A percentile compares a stretch with the other conserved stretches of the same genome.
These are phyloP conservation scores for Zygaena filipendulae DNA, from an alignment of 2,888 invertebrate species.

Conservation along the genomic window DNA sequence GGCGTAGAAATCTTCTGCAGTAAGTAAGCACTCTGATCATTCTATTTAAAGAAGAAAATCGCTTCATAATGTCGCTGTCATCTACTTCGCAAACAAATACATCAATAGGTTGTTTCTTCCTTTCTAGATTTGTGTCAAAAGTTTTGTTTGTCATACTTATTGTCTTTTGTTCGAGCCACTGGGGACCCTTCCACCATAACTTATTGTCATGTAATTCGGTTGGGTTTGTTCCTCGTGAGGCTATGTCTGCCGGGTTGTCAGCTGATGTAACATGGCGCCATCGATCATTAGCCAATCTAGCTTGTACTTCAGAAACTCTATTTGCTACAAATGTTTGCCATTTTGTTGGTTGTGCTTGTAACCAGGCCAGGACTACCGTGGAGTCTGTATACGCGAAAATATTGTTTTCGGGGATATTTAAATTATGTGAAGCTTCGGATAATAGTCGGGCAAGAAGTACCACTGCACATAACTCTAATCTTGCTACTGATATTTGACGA, in stretches of 20 bases:
- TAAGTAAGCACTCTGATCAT: no score
- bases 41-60: no score
- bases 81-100: no score
- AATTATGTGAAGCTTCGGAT: constrained; percentile 14
- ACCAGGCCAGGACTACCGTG: constrained; percentile 10
- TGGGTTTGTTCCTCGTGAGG: constrained; percentile 6
- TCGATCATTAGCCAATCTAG: constrained; percentile 3
- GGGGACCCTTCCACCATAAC: constrained; percentile 8
- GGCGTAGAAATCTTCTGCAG: no score
- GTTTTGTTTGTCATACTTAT: constrained; percentile 7
- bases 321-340: constrained; percentile 14
- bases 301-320: constrained; percentile 13
- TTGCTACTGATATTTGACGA: no score
- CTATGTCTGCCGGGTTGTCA: constrained; percentile 13
- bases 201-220: constrained; percentile 6
- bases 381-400: constrained; percentile 13
- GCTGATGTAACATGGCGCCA: no score
- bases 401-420: constrained; percentile 12
- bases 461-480: constrained; percentile 19
- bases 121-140: constrained; percentile 2
- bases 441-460: constrained; percentile 16
- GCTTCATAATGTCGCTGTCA: no score
- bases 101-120: no score
- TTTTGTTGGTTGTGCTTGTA: constrained; percentile 12
- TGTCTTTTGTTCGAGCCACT: constrained; percentile 4